Conservation (phyloP, 2,888 invertebrate species). For the Stomorhina lunata region DNA sequence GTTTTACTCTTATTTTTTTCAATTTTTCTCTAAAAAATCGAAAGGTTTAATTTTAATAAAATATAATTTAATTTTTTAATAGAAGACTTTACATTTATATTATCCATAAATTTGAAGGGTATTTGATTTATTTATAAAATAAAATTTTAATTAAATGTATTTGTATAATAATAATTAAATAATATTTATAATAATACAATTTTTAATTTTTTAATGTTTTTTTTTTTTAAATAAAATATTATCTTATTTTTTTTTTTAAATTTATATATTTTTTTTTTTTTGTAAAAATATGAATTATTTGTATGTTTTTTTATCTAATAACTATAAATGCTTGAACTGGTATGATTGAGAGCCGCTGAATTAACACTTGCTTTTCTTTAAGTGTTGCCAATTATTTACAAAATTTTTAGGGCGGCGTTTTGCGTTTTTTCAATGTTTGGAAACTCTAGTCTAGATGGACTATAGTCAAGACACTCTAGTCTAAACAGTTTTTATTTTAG, state of each 20-base stretch:
- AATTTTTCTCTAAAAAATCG: not conserved
- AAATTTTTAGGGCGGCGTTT: not conserved
- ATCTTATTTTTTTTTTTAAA: conserved; percentile 4
- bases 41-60: not conserved
- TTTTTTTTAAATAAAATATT: not conserved
- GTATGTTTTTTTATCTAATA: conserved; percentile 5
- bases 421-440: not conserved
- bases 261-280: not conserved
- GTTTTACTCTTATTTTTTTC: not conserved
- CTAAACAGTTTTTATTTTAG: too few species aligned
- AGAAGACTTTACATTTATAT: conserved; percentile 22
- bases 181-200: not conserved
- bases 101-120: not conserved
- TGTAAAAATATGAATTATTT: conserved; percentile 1
- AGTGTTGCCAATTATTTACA: conserved; percentile 55
- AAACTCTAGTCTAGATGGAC: too few species aligned
- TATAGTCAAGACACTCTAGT: too few species aligned
- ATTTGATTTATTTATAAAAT: not conserved
- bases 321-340: conserved; percentile 65
- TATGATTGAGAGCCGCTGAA: conserved; percentile 57
- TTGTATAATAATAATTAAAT: not conserved
- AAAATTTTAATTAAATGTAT: not conserved
- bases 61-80: not conserved
- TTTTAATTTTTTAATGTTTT: not conserved
- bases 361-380: conserved; percentile 10